Base-by-base conservation (phyloP, 2,113 vertebrate genomes). In the Cryptotis parvus region DNA sequence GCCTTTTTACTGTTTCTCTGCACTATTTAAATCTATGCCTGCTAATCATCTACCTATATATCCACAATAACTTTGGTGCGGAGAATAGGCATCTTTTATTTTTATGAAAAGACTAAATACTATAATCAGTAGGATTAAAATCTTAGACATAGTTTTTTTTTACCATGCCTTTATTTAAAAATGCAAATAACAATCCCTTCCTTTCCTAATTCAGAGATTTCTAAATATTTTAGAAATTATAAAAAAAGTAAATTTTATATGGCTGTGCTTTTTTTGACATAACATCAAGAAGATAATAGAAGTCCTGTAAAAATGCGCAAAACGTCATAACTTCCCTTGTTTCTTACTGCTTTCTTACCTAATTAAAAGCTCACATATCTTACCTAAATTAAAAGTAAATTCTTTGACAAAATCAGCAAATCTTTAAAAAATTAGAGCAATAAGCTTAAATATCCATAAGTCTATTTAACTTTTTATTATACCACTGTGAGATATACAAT, bases 361-460 rank as follows among this genome's bases (percentile, higher is more conserved):
- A 33, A 49, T 49, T 49, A 49, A 49, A 49, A 49, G 45, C 9
- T 49, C 10, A 49, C 10, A 6, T 49, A 49, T 49, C 45, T 49
- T 49, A 49, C 45, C 14, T 69, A 80, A 73, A 75, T 77, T 76
- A 82, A 86, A 86, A 80, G 35, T 84, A 78, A 89, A 73, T 1
- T 84, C 3, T 55, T 93, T 70, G 45, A 22, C 3, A 90, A 94
- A 87, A 87, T 92, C 68, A 78, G 35, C 29, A 93, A 89, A 78
- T 1, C 1, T 95, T 94, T 91, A 70, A 31, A 35, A 93, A 80
- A 95, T 68, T 81, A 1, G 65, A 83, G 6, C 77, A 83, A 69
- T 82, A 81, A 45, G 33, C 58, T 69, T 35, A 86, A 77, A 14
- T 37, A 91, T 49, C 24, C 61, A 31, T 75, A 86, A 72, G 10